Evolutionary conservation across 2,113 vertebrate species (phyloP), one percentile per base, ranked within the genome.

Genomic region (Oreocharis arfaki): DNA sequence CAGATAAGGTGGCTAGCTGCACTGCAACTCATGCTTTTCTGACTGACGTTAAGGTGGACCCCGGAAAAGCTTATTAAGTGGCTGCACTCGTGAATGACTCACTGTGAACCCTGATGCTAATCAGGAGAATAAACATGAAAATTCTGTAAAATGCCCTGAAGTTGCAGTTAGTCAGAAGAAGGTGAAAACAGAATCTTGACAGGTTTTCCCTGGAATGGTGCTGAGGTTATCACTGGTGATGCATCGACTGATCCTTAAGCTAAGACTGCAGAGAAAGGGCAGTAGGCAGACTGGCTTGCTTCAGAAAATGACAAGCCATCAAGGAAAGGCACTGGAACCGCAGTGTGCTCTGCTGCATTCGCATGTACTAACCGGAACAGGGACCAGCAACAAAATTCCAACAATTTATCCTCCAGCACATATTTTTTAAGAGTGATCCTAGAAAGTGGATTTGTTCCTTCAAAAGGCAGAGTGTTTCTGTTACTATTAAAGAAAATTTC

Each of bases 51-150:
- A 73, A 92, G 67, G 33, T 0, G 0, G 67, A 87, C 33, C 23
- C 18, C 7, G 6, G 42, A 89, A 91, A 91, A 95, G 49, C 47
- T 83, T 59, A 42, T 87, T 71, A 83, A 94, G 42, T 69, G 27
- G 26, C 81, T 82, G 27, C 41, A 42, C 64, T 59, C 32, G 20
- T 32, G 70, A 82, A 63, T 94, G 73, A 94, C 41, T 97, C 85
- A 85, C 64, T 75, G 73, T 55, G 87, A 96, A 64, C 28, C 35
- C 61, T 82, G 52, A 89, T 73, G 53, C 24, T 95, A 90, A 96
- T 95, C 89, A 91, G 73, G 16, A 88, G 27, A 78, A 76, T n/a
- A 86, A 89, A 86, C 32, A 41, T 1, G 9, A 22, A 80, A 44
- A 47, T 90, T 90, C 50, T 71, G 33, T 64, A 76, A 93, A 78